These are phyloP conservation scores for Sipha maydis DNA, from an alignment of 2,888 invertebrate species.

Conservation along the genomic window DNA sequence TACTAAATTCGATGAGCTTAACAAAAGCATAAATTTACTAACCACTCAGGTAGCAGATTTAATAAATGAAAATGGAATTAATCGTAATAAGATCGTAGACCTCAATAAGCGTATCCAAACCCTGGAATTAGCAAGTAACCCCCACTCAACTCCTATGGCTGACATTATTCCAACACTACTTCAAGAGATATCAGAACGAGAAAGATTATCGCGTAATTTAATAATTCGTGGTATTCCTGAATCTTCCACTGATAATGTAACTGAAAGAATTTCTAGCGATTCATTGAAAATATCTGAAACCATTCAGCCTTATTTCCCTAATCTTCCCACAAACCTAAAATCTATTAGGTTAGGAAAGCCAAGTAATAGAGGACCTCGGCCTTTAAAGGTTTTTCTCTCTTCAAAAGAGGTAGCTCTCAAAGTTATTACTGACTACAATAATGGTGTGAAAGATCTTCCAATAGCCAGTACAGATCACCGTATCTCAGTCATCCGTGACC, in stretches of 20 bases:
- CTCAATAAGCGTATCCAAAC: conserved; percentile 38
- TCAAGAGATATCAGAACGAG: too few species aligned
- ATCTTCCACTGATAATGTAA: not conserved
- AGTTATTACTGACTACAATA: conserved; percentile 9
- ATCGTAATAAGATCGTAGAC: conserved; percentile 36
- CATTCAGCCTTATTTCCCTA: not conserved
- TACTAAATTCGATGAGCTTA: conserved; percentile 8
- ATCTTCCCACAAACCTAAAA: not conserved
- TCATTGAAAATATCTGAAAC: not conserved
- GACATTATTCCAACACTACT: too few species aligned
- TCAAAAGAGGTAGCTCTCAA: not conserved
- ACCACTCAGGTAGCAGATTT: too few species aligned
- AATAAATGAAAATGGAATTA: not conserved
- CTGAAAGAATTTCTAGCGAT: not conserved
- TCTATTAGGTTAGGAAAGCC: conserved; percentile 13
- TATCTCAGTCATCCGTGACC: conserved; percentile 17
- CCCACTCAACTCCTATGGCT: not conserved
- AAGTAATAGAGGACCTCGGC: not conserved
- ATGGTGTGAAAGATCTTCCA: not conserved
- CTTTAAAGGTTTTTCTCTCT: not conserved
- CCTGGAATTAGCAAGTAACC: not conserved
- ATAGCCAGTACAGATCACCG: not conserved
- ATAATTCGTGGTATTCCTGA: conserved; percentile 20
- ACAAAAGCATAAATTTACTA: not conserved
- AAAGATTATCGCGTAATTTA: not conserved